These are phyloP conservation scores for Notothenia coriiceps DNA, from an alignment of 2,113 vertebrate species.

Conservation along the genomic window DNA sequence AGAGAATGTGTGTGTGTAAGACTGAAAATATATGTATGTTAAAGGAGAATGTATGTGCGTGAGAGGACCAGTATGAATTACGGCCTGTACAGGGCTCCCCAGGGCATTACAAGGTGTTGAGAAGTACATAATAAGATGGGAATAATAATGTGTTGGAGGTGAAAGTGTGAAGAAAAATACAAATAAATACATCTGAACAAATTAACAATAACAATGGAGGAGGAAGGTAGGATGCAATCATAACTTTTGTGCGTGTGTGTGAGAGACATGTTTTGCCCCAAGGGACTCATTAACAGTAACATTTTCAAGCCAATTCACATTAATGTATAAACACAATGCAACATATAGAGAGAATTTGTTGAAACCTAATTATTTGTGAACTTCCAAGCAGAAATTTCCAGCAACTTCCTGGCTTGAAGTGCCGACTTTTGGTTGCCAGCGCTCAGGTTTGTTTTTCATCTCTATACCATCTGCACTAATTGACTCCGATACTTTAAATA, in stretches of 20 bases:
- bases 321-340: slow-evolving; percentile 5
- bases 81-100: no score
- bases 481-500: not conserved
- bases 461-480: slow-evolving; percentile 6
- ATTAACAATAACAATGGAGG: not conserved
- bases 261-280: slow-evolving; percentile 7
- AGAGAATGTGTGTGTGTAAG: no score
- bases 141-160: not conserved
- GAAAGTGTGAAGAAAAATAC: not conserved
- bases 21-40: no score
- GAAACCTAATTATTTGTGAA: slow-evolving; percentile 17
- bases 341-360: not conserved
- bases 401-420: not conserved
- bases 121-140: no score
- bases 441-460: slow-evolving; percentile 29
- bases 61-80: no score
- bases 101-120: no score
- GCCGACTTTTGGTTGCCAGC: not conserved
- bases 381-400: not conserved
- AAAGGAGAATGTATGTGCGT: no score
- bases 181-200: not conserved
- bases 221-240: not conserved
- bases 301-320: slow-evolving; percentile 1
- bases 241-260: not conserved
- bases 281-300: slow-evolving; percentile 28